Base-by-base conservation (phyloP, 2,888 invertebrate species). In the Oscheius sp. region DNA sequence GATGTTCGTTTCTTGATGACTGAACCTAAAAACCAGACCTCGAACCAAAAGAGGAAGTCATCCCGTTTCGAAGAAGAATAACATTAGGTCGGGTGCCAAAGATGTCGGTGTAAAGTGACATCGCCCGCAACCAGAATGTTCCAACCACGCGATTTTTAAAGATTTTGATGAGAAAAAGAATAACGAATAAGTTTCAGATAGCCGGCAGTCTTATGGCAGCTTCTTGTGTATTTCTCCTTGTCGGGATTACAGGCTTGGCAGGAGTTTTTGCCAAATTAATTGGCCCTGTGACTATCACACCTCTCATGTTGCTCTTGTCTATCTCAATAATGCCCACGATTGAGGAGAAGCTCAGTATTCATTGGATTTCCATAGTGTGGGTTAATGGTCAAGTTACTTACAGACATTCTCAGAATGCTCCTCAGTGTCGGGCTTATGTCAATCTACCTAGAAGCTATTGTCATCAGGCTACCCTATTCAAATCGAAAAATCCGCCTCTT, bases 231-330 rank as follows among this genome's bases (percentile, higher is more conserved):
- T 80, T 88, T 70, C 76, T 86, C 9, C 10, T 85, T 21, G 74
- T 86, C 55, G 87, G 88, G 29, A 65, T 73, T n/a, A 85, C 81
- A 9, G 87, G 87, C 33, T 59, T 85, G 7, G 81, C 87, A 9
- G 87, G 87, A n/a, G 70, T 78, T 13, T 73, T 87, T 11, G 73
- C 87, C 11, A 79, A 76, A 21, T 79, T 82, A 51, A 79, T 88
- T 42, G 87, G 87, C 9, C 87, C 87, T 0, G 74, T 88, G 37
- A 88, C 88, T 7, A 85, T 88, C 21, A 80, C 83, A 7, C 87
- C 87, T 10, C 73, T 87, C 4, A 80, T 87, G 78, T 70, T 85
- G n/a, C 78, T 88, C 1, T 79, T 87, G n/a, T 79, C 80, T 32
- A 59, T 79, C 11, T 78, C 80, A 10, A 81, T 82, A 13, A 81